A percentile compares a stretch with the other conserved stretches of the same genome.
These are phyloP conservation scores for Lacerta bilineata DNA, from an alignment of 2,797 vertebrate genomes.

Conservation along the genomic window DNA sequence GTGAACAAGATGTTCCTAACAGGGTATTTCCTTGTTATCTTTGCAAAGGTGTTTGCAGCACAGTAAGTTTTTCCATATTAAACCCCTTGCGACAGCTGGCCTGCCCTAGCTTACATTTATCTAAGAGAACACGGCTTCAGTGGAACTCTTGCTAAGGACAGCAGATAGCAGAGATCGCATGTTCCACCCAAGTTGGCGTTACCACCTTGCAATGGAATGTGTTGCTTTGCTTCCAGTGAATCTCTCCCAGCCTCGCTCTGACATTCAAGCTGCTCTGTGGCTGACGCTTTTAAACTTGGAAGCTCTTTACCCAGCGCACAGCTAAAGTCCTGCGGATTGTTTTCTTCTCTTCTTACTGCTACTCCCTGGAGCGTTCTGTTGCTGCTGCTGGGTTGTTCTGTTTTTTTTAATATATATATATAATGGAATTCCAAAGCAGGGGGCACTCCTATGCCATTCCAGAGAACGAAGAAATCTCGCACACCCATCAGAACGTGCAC, in stretches of 20 bases:
- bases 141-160: constrained; percentile 45
- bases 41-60: constrained; percentile 26
- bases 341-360: constrained; percentile 52
- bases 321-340: constrained; percentile 71
- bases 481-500: constrained; percentile 70
- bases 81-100: constrained; percentile 7
- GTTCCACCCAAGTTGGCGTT: constrained; percentile 41
- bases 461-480: constrained; percentile 83
- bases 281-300: constrained; percentile 83
- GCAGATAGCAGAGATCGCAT: constrained; percentile 32
- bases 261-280: constrained; percentile 57
- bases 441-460: constrained; percentile 82
- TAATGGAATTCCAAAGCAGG: constrained; percentile 81
- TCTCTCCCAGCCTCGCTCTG: constrained; percentile 57
- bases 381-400: background rate
- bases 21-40: constrained; percentile 16
- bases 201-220: constrained; percentile 66
- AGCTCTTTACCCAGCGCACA: constrained; percentile 77
- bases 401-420: no score
- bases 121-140: background rate
- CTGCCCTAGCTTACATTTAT: background rate
- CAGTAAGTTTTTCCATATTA: constrained; percentile 26
- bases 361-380: constrained; percentile 25
- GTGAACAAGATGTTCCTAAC: constrained; percentile 27
- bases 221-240: constrained; percentile 65